These are phyloP conservation scores for Coptodon bakossiorum DNA, from an alignment of 2,113 vertebrate species.

Conservation along the genomic window DNA sequence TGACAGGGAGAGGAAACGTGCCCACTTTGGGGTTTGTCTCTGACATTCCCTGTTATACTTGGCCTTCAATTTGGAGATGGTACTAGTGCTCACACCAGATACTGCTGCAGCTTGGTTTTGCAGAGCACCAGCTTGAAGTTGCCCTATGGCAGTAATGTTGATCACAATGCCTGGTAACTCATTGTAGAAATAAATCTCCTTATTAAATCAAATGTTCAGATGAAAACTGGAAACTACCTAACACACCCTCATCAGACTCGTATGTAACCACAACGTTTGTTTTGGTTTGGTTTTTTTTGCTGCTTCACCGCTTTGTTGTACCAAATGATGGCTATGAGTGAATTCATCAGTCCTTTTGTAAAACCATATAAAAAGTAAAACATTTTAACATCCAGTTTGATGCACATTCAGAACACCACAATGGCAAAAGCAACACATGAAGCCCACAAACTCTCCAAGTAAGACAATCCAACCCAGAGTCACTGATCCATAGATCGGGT, in stretches of 20 bases:
- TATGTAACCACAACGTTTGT: not conserved
- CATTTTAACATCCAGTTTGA: not conserved
- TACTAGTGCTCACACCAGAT: not conserved
- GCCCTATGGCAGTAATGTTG: fast-evolving
- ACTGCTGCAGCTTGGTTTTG: not conserved
- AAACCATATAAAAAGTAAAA: not conserved
- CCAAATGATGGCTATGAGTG: fast-evolving
- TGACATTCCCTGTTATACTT: not conserved
- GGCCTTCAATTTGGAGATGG: not conserved
- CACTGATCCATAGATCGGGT: fast-evolving
- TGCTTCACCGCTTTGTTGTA: fast-evolving
- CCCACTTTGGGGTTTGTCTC: fast-evolving
- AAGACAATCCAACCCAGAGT: not conserved
- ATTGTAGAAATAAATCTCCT: not conserved
- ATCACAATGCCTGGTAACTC: not conserved
- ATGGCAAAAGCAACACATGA: not conserved
- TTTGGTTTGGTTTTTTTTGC: fast-evolving
- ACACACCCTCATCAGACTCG: not conserved
- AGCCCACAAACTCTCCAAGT: not conserved
- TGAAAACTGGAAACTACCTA: not conserved
- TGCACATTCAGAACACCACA: fast-evolving
- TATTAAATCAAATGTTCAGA: not conserved
- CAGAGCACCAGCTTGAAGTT: not conserved
- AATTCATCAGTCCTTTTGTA: not conserved
- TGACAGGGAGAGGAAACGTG: not conserved